phyloP scores from a whole-genome alignment of 1,140 invertebrate genomes.

The Tachypleus tridentatus region DNA sequence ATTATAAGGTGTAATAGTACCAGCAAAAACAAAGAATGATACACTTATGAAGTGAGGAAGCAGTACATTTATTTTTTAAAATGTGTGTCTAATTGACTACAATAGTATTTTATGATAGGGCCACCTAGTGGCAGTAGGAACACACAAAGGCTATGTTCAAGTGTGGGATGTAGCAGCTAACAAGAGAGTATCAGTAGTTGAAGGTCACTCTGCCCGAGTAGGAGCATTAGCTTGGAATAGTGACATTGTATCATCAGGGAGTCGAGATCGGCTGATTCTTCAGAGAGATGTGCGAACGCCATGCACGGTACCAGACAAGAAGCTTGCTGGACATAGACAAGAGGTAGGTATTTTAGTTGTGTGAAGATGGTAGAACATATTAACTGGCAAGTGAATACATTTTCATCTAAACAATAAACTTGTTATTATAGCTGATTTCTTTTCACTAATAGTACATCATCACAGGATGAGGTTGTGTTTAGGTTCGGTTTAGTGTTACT shows the following conservation, averaged over 20 bases:
- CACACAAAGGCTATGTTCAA: constrained; percentile 90
- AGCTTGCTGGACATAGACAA: constrained; percentile 84
- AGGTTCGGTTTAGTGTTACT: no score
- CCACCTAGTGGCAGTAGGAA: constrained; percentile 92
- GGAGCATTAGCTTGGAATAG: constrained; percentile 97
- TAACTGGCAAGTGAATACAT: no score
- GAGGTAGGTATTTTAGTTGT: constrained; percentile 52
- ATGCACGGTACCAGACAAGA: constrained; percentile 55
- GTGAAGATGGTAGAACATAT: no score
- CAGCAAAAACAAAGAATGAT: constrained; percentile 2
- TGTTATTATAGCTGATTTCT: no score
- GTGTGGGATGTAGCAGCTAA: constrained; percentile 95
- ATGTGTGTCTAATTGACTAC: constrained; percentile 5
- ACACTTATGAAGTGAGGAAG: neutral
- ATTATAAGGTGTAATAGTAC: constrained; percentile 2
- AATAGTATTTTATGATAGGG: constrained; percentile 42
- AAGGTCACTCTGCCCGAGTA: constrained; percentile 75
- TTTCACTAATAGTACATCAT: no score
- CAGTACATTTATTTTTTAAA: constrained; percentile 6
- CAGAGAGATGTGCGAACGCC: constrained; percentile 89
- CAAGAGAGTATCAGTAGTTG: constrained; percentile 79
- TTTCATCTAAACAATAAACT: no score
- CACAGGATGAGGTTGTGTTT: no score
- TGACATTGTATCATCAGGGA: constrained; percentile 91
- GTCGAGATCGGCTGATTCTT: constrained; percentile 83